A percentile compares a stretch with the other conserved stretches of the same genome.
phyloP scores from a whole-genome alignment of 1,140 invertebrate species.

The Ericerus pela region DNA sequence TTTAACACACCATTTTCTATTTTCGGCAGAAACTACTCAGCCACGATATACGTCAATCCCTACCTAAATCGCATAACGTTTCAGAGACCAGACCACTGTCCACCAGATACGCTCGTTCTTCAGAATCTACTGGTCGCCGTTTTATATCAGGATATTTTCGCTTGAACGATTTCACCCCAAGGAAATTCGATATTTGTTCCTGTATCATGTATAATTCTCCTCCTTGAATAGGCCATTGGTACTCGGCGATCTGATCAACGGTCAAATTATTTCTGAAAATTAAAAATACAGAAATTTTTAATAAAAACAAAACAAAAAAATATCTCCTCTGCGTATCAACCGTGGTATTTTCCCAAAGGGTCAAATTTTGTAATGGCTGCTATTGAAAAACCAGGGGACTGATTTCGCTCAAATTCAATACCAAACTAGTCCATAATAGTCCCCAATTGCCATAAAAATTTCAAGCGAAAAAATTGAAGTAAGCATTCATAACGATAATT shows the following conservation, averaged over 20 bases:
- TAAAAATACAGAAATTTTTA: neutral
- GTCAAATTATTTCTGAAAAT: slow-evolving; percentile 43
- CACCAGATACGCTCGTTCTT: slow-evolving; percentile 75
- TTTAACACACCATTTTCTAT: too few relatives aligned
- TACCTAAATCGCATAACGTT: slow-evolving; percentile 78
- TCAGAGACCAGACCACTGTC: slow-evolving; percentile 75
- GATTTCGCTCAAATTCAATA: too few relatives aligned
- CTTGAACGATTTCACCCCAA: slow-evolving; percentile 89
- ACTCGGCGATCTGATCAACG: slow-evolving; percentile 79
- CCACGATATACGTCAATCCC: too few relatives aligned
- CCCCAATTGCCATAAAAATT: neutral
- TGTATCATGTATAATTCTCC: slow-evolving; percentile 71
- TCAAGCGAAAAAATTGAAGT: slow-evolving; percentile 16
- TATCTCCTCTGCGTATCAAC: neutral
- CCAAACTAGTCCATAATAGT: too few relatives aligned
- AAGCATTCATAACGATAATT: slow-evolving; percentile 19
- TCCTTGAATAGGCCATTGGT: slow-evolving; percentile 72
- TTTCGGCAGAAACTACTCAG: too few relatives aligned
- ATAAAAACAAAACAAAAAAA: neutral
- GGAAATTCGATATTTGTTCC: slow-evolving; percentile 81
- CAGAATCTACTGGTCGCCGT: slow-evolving; percentile 67
- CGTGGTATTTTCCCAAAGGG: neutral
- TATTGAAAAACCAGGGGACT: too few relatives aligned
- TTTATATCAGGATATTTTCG: slow-evolving; percentile 83
- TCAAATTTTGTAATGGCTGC: too few relatives aligned